Percentiles rank a stretch among this genome's conserved stretches.
Evolutionary conservation across 2,888 invertebrate species (phyloP).

Genomic region (Caenorhabditis uteleia): DNA sequence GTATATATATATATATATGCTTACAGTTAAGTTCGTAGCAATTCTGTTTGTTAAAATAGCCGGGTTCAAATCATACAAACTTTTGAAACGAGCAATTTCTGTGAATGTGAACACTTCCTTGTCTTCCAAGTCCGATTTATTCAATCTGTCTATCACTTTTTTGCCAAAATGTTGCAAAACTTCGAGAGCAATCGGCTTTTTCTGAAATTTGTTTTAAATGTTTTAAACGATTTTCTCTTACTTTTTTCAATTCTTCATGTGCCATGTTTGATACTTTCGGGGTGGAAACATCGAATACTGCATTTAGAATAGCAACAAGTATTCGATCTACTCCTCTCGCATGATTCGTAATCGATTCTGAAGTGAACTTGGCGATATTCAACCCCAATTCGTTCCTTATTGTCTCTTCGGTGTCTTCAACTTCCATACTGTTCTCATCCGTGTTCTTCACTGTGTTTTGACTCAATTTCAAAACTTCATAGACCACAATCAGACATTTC

Average conservation of each 20-base stretch:
- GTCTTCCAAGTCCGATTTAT: no score
- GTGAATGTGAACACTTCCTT: not conserved
- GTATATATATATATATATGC: not conserved
- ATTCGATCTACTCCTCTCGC: no score
- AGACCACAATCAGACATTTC: slow-evolving; percentile 15
- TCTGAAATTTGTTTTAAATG: no score
- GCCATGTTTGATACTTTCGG: no score
- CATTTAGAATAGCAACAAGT: no score
- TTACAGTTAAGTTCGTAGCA: slow-evolving; percentile 18
- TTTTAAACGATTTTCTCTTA: no score
- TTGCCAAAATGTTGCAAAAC: slow-evolving; percentile 1
- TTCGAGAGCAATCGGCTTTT: slow-evolving; percentile 4
- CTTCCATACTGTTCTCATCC: slow-evolving; percentile 1
- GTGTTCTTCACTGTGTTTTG: not conserved
- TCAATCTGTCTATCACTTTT: slow-evolving; percentile 1
- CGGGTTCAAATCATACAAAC: slow-evolving; percentile 33
- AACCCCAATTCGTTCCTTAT: not conserved
- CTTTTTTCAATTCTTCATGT: no score
- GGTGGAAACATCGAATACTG: no score
- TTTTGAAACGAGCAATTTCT: slow-evolving; percentile 23
- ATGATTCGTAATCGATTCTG: no score
- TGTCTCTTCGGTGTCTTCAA: not conserved
- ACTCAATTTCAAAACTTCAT: slow-evolving; percentile 12
- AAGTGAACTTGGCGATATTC: no score
- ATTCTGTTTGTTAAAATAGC: slow-evolving; percentile 32